Evolutionary conservation across 2,888 invertebrate genomes (phyloP).

Genomic region (Escarpia spicata): DNA sequence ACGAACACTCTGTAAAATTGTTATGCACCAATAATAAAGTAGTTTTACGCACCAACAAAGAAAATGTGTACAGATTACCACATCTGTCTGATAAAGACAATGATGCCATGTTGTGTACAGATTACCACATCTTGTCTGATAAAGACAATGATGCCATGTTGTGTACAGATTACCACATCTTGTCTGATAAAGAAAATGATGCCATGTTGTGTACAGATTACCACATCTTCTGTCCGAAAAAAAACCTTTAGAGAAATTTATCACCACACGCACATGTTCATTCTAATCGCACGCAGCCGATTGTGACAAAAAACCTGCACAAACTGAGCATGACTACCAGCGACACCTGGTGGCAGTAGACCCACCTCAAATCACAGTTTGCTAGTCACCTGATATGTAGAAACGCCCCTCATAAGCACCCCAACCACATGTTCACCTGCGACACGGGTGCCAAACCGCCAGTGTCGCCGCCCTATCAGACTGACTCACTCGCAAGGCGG

Average conservation of each 20-base stretch:
- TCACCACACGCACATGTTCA: background rate
- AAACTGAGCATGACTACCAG: background rate
- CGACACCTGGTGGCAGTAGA: background rate
- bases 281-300: background rate
- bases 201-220: too few relatives aligned
- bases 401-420: background rate
- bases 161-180: too few relatives aligned
- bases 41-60: background rate
- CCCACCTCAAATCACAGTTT: background rate
- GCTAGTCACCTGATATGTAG: slow-evolving; percentile 16
- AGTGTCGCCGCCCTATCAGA: background rate
- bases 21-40: background rate
- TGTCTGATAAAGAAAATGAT: too few relatives aligned
- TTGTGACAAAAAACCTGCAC: background rate
- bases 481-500: background rate
- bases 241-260: background rate
- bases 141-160: too few relatives aligned
- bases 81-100: background rate
- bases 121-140: too few relatives aligned
- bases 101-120: too few relatives aligned
- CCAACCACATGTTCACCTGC: background rate
- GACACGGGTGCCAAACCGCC: background rate
- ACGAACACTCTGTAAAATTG: background rate
- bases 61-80: too few relatives aligned
- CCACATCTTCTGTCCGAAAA: background rate